Base-by-base conservation (phyloP, 2,888 invertebrate species). In the Drosophila aldrichi region DNA sequence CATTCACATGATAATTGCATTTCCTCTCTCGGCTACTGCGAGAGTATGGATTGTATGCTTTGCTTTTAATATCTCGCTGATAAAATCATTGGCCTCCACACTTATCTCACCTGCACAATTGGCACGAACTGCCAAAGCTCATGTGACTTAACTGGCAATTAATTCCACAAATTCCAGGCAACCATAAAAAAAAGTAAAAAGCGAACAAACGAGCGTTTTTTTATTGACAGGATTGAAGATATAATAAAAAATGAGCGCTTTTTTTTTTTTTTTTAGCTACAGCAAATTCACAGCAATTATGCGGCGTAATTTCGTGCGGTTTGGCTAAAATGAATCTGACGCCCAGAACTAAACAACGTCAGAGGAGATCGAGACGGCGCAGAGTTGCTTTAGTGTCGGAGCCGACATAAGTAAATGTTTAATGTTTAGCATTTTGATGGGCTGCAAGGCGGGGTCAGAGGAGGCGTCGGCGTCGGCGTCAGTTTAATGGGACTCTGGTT, bases 401-500 rank as follows among this genome's bases (percentile, higher is more conserved):
- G 38, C 12, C 34, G 41, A 44, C 60, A 36, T 51, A 62, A 44
- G 62, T 60, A 41, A 66, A 58, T 48, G 70, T 61, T 70, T 70
- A 60, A 61, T 70, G 70, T 74, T 74, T 61, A 43, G 52, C 41
- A 40, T 65, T 62, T 57, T 65, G 32, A 48, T 48, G 59, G 57
- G 56, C 46, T 43, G 32, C 49, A 29, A 29, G 41, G 40, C 38
- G 70, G 65, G 51, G 49, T 68, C 58, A 66, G 32, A 44, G 52
- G 46, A 57, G 56, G 46, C 20, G 70, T 48, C 43, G 70, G 64
- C 61, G 55, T 51, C 55, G 25, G 46, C 32, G 48, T 38, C 46
- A 74, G 51, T 69, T 78, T 72, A 78, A 75, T 78, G 76, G 54
- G 72, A 36, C 54, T 46, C 66, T 56, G 41, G 55, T 68, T 76